These are phyloP conservation scores for Trachelus iudaicus DNA, from an alignment of 2,888 invertebrate genomes.

Conservation along the genomic window DNA sequence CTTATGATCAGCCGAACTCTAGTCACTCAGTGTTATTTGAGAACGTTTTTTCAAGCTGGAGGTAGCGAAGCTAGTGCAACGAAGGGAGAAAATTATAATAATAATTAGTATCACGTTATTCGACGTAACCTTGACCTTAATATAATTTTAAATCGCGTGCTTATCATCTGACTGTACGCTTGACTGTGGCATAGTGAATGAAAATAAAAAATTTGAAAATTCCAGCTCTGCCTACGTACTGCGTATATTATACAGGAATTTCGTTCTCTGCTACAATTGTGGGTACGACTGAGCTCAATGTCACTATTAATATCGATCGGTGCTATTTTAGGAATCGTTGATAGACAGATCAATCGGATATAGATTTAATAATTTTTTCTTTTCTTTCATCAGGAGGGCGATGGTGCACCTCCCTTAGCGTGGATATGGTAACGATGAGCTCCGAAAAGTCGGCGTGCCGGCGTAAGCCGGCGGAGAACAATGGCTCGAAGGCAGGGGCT, in stretches of 20 bases:
- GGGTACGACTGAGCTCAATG: background rate
- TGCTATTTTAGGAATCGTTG: background rate
- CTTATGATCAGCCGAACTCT: background rate
- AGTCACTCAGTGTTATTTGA: background rate
- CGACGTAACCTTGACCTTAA: background rate
- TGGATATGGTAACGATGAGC: constrained; percentile 77
- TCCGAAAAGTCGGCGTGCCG: constrained; percentile 73
- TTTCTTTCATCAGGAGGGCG: constrained; percentile 62
- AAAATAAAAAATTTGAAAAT: background rate
- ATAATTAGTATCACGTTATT: background rate
- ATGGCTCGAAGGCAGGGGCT: constrained; percentile 54
- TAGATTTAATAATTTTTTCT: background rate
- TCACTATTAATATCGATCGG: background rate
- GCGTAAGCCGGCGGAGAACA: constrained; percentile 69
- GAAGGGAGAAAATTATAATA: background rate
- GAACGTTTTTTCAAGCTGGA: background rate
- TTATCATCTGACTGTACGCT: background rate
- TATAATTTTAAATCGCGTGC: background rate
- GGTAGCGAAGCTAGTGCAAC: background rate
- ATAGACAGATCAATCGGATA: background rate
- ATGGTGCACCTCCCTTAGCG: constrained; percentile 70
- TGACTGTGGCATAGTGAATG: background rate
- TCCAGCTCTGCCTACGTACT: background rate
- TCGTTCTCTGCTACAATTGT: background rate
- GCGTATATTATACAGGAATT: background rate